Evolutionary conservation across 2,113 vertebrate genomes (phyloP).

Genomic region (Microcebus ravelobensis): DNA sequence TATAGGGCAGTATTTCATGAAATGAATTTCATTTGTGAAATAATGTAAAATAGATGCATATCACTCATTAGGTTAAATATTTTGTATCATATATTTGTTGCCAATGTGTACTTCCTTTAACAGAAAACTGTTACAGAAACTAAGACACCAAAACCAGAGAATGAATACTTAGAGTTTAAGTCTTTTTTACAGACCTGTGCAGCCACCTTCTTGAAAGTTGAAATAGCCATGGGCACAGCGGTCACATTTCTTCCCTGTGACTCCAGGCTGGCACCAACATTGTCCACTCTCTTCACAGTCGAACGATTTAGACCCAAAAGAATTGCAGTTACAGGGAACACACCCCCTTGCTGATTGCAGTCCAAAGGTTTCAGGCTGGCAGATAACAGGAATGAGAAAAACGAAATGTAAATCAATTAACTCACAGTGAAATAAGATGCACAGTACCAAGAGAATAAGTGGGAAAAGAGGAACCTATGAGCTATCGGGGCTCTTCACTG

Average conservation of each 20-base stretch:
- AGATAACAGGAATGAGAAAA: slow-evolving; percentile 37
- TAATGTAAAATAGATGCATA: neutral
- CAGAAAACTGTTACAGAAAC: neutral
- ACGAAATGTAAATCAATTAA: slow-evolving; percentile 31
- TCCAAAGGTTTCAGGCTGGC: slow-evolving; percentile 91
- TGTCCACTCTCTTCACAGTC: slow-evolving; percentile 94
- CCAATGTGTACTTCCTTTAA: neutral
- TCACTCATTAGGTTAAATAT: neutral
- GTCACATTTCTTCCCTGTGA: slow-evolving; percentile 95
- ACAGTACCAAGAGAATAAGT: neutral
- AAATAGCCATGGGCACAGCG: slow-evolving; percentile 93
- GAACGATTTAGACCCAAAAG: slow-evolving; percentile 97
- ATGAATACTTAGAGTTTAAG: rapidly evolving
- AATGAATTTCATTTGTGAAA: neutral
- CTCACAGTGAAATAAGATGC: neutral
- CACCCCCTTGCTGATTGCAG: slow-evolving; percentile 89
- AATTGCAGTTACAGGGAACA: slow-evolving; percentile 96
- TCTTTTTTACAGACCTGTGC: slow-evolving; percentile 89
- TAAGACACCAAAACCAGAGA: neutral
- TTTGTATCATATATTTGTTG: neutral
- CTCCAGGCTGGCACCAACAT: slow-evolving; percentile 97
- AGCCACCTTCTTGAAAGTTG: slow-evolving; percentile 97
- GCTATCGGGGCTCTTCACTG: neutral
- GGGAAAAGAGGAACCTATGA: neutral
- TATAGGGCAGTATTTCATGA: neutral